A percentile compares a stretch with the other conserved stretches of the same genome.
Evolutionary conservation across 2,113 vertebrate species (phyloP).

Genomic region (Talpa occidentalis): DNA sequence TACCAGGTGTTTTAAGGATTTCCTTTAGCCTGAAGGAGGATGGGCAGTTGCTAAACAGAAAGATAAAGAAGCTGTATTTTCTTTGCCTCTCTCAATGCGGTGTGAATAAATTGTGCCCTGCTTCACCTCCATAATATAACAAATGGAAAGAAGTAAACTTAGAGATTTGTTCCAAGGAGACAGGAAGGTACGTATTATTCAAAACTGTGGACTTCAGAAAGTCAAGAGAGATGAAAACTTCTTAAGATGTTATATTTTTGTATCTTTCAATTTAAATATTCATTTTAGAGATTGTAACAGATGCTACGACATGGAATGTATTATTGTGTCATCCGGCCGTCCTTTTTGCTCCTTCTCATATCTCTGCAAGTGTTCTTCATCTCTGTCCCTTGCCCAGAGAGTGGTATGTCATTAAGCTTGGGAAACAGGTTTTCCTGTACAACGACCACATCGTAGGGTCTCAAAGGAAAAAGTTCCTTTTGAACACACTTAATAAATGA

Average conservation of each 20-base stretch:
- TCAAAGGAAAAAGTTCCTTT: slow-evolving; percentile 75
- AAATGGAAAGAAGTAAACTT: slow-evolving; percentile 7
- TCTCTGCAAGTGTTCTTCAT: slow-evolving; percentile 40
- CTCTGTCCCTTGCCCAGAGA: slow-evolving; percentile 52
- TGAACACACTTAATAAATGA: slow-evolving; percentile 80
- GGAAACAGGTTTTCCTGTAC: slow-evolving; percentile 63
- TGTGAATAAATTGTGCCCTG: background rate
- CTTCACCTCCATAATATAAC: background rate
- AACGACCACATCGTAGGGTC: slow-evolving; percentile 64
- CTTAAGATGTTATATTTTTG: background rate
- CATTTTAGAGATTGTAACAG: background rate
- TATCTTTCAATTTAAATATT: slow-evolving; percentile 31
- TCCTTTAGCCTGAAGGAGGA: background rate
- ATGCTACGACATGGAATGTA: slow-evolving; percentile 2
- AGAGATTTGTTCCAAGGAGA: background rate
- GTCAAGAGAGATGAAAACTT: background rate
- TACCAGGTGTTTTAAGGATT: slow-evolving; percentile 1
- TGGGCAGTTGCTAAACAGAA: background rate
- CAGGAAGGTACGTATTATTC: background rate
- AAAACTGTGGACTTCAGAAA: background rate
- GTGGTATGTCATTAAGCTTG: slow-evolving; percentile 49
- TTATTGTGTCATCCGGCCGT: background rate
- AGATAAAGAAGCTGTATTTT: background rate
- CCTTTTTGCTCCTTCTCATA: background rate
- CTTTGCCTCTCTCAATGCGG: background rate